Conservation (phyloP, 2,113 vertebrate genomes). For the Phaethon lepturus region DNA sequence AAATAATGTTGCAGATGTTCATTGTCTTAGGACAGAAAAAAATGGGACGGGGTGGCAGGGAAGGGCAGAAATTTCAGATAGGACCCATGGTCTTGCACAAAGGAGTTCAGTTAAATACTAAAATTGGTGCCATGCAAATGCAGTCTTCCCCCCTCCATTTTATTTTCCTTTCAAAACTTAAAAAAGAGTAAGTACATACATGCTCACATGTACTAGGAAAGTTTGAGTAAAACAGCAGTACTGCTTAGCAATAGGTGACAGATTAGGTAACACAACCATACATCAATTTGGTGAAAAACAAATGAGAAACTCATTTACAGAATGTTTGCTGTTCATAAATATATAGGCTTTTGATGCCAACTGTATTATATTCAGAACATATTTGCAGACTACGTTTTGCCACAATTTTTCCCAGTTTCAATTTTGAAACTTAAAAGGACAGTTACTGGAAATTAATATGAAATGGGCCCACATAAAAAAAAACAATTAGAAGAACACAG, state of each 20-base stretch:
- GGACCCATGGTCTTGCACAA: background rate
- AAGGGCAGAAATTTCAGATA: background rate
- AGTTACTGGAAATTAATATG: constrained; percentile 38
- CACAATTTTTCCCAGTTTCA: constrained; percentile 25
- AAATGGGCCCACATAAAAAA: background rate
- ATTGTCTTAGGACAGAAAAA: background rate
- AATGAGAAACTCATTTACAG: background rate
- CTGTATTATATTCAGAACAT: background rate
- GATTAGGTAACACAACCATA: background rate
- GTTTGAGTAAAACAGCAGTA: background rate
- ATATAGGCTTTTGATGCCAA: background rate
- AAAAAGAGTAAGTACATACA: constrained; percentile 1
- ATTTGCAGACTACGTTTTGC: background rate
- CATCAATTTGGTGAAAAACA: background rate
- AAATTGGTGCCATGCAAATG: background rate
- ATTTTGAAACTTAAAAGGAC: constrained; percentile 8
- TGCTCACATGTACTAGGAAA: background rate
- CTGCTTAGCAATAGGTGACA: background rate
- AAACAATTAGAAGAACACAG: background rate
- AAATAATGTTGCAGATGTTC: background rate
- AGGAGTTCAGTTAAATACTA: background rate
- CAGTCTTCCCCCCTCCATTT: background rate
- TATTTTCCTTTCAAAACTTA: constrained; percentile 44
- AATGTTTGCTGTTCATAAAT: background rate
- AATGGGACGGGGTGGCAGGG: background rate